Evolutionary conservation across 2,797 vertebrate species (phyloP).

Genomic region (Sibirionetta formosa): DNA sequence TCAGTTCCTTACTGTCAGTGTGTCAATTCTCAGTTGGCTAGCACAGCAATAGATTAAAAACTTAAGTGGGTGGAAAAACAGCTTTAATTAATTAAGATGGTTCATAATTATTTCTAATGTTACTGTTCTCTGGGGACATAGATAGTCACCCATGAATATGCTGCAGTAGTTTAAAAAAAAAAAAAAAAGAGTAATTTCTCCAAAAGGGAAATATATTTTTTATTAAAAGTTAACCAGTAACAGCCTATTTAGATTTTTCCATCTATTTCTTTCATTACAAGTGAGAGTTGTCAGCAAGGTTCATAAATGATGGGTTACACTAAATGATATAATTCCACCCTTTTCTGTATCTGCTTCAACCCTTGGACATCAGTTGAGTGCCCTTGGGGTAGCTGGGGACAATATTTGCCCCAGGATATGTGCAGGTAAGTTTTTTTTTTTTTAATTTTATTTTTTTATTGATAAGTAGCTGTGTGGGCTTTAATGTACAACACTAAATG

Average conservation of each 20-base stretch:
- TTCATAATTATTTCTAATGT: slow-evolving; percentile 67
- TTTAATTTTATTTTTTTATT: not conserved
- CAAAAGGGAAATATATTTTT: slow-evolving; percentile 1
- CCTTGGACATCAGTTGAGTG: not conserved
- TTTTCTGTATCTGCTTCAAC: not conserved
- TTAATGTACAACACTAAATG: not conserved
- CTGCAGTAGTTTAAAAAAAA: slow-evolving; percentile 18
- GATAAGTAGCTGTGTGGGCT: not conserved
- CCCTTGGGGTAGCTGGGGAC: not conserved
- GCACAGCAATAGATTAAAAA: slow-evolving; percentile 25
- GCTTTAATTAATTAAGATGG: slow-evolving; percentile 70
- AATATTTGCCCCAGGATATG: not conserved
- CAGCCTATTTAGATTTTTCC: not conserved
- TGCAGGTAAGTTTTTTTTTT: not conserved
- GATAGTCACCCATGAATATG: slow-evolving; percentile 37
- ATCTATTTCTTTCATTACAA: not conserved
- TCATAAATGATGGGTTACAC: not conserved
- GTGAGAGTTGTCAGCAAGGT: not conserved
- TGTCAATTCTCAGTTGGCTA: slow-evolving; percentile 47
- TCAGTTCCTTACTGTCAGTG: slow-evolving; percentile 24
- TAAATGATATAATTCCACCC: not conserved
- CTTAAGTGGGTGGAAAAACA: slow-evolving; percentile 47
- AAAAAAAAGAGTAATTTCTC: slow-evolving; percentile 26
- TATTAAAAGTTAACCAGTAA: not conserved
- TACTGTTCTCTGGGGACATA: slow-evolving; percentile 34